Percentiles rank a stretch among this genome's conserved stretches.
These are phyloP conservation scores for Galeopterus variegatus DNA, from an alignment of 2,113 vertebrate genomes.

Conservation along the genomic window DNA sequence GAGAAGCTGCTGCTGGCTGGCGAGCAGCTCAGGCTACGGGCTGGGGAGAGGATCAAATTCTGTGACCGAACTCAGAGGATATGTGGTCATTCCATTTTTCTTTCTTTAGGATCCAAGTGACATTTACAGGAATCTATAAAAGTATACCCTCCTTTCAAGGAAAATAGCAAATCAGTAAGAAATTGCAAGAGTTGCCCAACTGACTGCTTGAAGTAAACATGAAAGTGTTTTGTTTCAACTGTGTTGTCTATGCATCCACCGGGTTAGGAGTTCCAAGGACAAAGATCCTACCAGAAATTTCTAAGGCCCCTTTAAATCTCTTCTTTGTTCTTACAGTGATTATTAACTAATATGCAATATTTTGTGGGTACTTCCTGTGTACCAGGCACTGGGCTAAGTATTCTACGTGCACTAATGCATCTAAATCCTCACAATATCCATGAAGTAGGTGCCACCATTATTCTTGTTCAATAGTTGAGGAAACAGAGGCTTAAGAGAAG, in stretches of 20 bases:
- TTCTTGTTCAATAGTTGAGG: neutral
- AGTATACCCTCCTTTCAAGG: neutral
- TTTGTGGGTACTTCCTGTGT: neutral
- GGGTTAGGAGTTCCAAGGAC: neutral
- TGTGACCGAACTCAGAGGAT: neutral
- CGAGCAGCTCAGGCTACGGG: neutral
- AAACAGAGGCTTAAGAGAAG: neutral
- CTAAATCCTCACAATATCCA: neutral
- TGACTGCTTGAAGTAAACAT: neutral
- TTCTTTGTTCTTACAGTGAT: neutral
- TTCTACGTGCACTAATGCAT: neutral
- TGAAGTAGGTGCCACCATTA: neutral
- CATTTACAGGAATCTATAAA: neutral
- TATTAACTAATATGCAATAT: neutral
- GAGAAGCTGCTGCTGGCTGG: neutral
- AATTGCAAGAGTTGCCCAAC: neutral
- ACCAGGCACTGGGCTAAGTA: neutral
- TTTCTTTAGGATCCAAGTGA: neutral
- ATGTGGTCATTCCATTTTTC: neutral
- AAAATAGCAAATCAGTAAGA: neutral
- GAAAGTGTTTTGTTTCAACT: neutral
- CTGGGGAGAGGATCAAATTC: rapidly evolving
- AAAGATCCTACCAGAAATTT: neutral
- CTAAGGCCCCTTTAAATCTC: neutral
- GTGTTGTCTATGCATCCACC: neutral